A percentile compares a stretch with the other conserved stretches of the same genome.
Evolutionary conservation across 2,113 vertebrate genomes (phyloP).

Genomic region (Callopanchax toddi): DNA sequence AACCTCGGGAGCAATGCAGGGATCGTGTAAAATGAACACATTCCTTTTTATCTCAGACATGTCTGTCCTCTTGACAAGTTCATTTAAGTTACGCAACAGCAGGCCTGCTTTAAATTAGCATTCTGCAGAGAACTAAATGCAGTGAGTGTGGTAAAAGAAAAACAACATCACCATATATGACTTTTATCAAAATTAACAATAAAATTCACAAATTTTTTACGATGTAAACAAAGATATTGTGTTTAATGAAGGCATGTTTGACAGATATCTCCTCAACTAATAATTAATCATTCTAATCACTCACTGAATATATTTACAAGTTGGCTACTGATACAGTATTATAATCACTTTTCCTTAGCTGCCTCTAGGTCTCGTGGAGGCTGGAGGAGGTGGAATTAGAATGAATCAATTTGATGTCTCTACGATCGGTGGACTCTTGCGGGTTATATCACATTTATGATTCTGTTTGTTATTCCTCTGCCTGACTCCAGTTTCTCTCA

Average conservation of each 20-base stretch:
- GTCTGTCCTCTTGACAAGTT: slow-evolving; percentile 11
- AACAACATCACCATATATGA: too few species aligned
- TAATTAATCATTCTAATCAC: slow-evolving; percentile 54
- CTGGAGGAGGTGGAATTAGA: slow-evolving; percentile 35
- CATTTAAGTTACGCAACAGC: slow-evolving; percentile 23
- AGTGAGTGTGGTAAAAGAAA: slow-evolving; percentile 6
- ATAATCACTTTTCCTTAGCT: slow-evolving; percentile 6
- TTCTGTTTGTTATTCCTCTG: slow-evolving; percentile 67
- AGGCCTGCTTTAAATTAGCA: slow-evolving; percentile 17
- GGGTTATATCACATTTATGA: slow-evolving; percentile 52
- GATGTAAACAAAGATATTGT: too few species aligned
- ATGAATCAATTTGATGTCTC: slow-evolving; percentile 50
- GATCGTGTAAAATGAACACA: slow-evolving; percentile 41
- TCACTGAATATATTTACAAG: slow-evolving; percentile 21
- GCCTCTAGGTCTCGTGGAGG: slow-evolving; percentile 23
- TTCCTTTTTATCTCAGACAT: slow-evolving; percentile 40
- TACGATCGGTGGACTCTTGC: slow-evolving; percentile 30
- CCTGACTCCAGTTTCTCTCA: slow-evolving; percentile 24
- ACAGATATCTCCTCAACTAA: slow-evolving; percentile 17
- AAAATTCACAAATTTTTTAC: too few species aligned
- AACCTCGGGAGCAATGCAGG: slow-evolving; percentile 38
- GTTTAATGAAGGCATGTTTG: too few species aligned
- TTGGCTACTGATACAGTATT: slow-evolving; percentile 11
- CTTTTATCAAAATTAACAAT: too few species aligned
- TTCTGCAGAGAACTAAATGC: slow-evolving; percentile 13